These are phyloP conservation scores for Cerastis rubricosa DNA, from an alignment of 2,888 invertebrate genomes.

Conservation along the genomic window DNA sequence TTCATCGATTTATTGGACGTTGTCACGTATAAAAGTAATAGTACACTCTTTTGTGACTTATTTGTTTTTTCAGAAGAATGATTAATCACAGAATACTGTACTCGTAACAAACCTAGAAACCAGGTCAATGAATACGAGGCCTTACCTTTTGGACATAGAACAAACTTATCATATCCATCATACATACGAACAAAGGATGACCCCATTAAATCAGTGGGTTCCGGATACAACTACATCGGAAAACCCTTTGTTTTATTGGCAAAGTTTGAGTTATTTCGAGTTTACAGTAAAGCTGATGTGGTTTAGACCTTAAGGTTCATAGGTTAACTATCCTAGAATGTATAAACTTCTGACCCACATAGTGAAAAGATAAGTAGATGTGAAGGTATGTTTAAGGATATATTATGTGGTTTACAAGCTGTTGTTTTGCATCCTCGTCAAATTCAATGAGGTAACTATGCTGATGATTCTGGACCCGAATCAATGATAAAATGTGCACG, in stretches of 20 bases:
- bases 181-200: constrained; percentile 44
- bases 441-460: too few relatives aligned
- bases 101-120: constrained; percentile 6
- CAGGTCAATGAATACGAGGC: neutral
- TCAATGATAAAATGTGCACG: too few relatives aligned
- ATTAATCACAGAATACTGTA: neutral
- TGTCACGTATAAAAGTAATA: too few relatives aligned
- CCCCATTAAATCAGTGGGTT: constrained; percentile 32
- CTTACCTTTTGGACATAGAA: neutral
- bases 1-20: too few relatives aligned
- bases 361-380: neutral
- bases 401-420: neutral
- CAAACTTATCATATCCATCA: constrained; percentile 39
- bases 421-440: too few relatives aligned
- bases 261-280: constrained; percentile 54
- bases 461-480: too few relatives aligned
- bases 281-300: constrained; percentile 50
- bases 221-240: constrained; percentile 32
- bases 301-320: constrained; percentile 28
- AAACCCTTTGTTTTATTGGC: constrained; percentile 56
- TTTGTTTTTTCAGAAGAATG: neutral
- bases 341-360: neutral
- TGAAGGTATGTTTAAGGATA: neutral
- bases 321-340: constrained; percentile 38
- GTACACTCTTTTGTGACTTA: too few relatives aligned